Percentiles rank a stretch among this genome's conserved stretches.
These are phyloP conservation scores for Drosophila orosa DNA, from an alignment of 1,140 invertebrate genomes.

Conservation along the genomic window DNA sequence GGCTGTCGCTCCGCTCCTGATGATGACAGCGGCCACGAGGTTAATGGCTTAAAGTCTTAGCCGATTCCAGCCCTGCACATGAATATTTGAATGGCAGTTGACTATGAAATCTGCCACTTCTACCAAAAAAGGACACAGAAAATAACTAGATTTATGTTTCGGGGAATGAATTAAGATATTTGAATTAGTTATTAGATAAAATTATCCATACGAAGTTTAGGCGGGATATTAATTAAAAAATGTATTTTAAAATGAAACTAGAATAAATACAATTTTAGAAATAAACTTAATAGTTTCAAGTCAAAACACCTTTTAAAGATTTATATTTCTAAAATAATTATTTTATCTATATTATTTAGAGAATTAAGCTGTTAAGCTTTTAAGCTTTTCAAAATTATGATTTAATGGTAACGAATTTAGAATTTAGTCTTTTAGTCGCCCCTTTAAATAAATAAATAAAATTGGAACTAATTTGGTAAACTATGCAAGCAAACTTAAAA, in stretches of 20 bases:
- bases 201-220: neutral
- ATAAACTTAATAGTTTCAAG: too few species aligned
- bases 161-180: too few species aligned
- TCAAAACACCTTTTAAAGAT: too few species aligned
- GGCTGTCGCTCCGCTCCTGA: constrained; percentile 27
- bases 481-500: too few species aligned
- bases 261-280: too few species aligned
- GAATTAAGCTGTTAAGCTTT: too few species aligned
- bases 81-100: constrained; percentile 64
- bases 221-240: neutral
- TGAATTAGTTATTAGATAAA: neutral
- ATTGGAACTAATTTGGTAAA: too few species aligned
- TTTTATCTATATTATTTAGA: too few species aligned
- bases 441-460: too few species aligned
- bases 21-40: constrained; percentile 64
- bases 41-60: constrained; percentile 68
- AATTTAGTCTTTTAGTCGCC: too few species aligned
- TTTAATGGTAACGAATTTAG: neutral
- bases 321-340: too few species aligned
- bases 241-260: neutral
- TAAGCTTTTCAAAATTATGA: neutral
- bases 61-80: constrained; percentile 49
- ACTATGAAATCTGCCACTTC: constrained; percentile 51
- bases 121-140: constrained; percentile 8
- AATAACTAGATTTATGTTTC: neutral